Base-by-base conservation (phyloP, 2,888 invertebrate genomes). In the Pocota personata region DNA sequence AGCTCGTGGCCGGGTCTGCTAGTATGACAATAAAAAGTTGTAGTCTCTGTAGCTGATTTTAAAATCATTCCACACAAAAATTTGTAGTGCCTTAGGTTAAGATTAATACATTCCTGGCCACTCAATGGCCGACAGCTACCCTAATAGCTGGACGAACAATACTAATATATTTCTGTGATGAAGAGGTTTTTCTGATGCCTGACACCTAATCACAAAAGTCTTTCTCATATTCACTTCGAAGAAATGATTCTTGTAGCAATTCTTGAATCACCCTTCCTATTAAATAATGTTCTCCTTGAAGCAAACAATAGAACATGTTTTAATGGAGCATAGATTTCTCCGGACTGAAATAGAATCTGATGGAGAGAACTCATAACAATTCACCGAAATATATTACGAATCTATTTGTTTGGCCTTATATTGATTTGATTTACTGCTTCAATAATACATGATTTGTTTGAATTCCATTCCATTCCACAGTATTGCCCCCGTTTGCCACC, bases 351-450 rank as follows among this genome's bases (percentile, higher is more conserved):
- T 27, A 43, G 62, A 80, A 43, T 37, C 43, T 75, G 27, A 52
- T 30, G 35, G 35, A 35, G 40, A 40, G 62, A 75, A 40, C 43
- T 62, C 50, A 50, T 30, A 35, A 57, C 66, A 57, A 55, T 57
- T 48, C 46, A 46, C 77, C 55, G 37, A 76, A 82, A 82, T 64
- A 66, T 64, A 82, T 76, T 71, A 60, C 72, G 30, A 79, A 73
- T 73, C 75, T 58, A 80, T 80, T 79, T 76, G 84, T 79, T 79
- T 78, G 73, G 79, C 69, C 66, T 69, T 66, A 27, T 71, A 75
- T 86, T 77, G 77, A 86, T 86, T 82, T 86, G 76, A 82, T 86
- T 82, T 77, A 82, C 71, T 62, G 86, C 76, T 67, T 82, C 82
- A 86, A 82, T 86, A 86, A 86, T 86, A 62, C 58, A 77, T 86